Evolutionary conservation across 2,888 invertebrate genomes (phyloP).

Genomic region (Thysanoteuthis rhombus): DNA sequence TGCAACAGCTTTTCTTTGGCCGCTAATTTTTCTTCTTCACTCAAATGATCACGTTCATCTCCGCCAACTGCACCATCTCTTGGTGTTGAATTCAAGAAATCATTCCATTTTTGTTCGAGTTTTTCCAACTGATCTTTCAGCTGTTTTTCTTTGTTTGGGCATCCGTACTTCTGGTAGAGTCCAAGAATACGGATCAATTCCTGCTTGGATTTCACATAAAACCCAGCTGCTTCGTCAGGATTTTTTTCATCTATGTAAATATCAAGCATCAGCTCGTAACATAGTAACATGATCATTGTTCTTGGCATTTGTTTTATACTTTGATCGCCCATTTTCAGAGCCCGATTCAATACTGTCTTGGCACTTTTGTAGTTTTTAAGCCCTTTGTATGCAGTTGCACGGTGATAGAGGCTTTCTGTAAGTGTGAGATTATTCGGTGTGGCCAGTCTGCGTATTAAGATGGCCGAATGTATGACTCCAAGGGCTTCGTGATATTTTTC

Average conservation of each 20-base stretch:
- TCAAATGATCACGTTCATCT: background rate
- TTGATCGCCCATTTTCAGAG: background rate
- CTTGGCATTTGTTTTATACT: slow-evolving; percentile 14
- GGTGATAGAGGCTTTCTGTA: slow-evolving; percentile 24
- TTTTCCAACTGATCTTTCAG: background rate
- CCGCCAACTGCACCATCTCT: background rate
- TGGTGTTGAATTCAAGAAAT: background rate
- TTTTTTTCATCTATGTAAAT: background rate
- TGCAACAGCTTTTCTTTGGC: background rate
- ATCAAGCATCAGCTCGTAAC: background rate
- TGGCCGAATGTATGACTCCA: background rate
- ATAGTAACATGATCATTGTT: slow-evolving; percentile 16
- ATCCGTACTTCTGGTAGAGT: background rate
- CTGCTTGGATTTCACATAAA: slow-evolving; percentile 12
- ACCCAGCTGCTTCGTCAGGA: background rate
- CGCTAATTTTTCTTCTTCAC: background rate
- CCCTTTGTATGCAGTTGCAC: slow-evolving; percentile 24
- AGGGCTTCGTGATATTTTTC: slow-evolving; percentile 26
- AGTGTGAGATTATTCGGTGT: background rate
- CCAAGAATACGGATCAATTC: background rate
- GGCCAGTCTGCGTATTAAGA: background rate
- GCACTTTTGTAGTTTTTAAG: background rate
- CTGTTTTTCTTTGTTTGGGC: background rate
- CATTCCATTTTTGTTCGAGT: background rate
- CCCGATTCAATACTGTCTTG: slow-evolving; percentile 14